A percentile compares a stretch with the other conserved stretches of the same genome.
Conservation (phyloP, 2,797 vertebrate species). For the Bovichtus diacanthus region DNA sequence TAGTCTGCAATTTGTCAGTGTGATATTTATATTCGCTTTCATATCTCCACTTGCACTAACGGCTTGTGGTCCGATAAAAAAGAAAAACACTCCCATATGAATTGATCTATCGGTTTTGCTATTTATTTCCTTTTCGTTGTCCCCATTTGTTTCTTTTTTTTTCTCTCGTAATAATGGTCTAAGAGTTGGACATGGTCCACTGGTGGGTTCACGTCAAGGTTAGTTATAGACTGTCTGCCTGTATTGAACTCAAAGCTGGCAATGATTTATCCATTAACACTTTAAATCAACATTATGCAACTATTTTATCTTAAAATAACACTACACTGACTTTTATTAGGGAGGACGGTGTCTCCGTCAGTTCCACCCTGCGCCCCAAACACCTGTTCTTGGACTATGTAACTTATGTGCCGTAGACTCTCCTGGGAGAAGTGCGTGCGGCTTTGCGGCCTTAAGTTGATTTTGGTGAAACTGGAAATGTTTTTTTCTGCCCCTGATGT, state of each 20-base stretch:
- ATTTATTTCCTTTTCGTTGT: not conserved
- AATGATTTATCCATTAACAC: constrained; percentile 19
- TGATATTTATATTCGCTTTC: constrained; percentile 76
- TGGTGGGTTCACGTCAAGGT: constrained; percentile 58
- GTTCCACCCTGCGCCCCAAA: too few species aligned
- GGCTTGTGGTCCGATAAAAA: constrained; percentile 49
- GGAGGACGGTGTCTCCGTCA: too few species aligned
- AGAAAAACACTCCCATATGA: constrained; percentile 15
- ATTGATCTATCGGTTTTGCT: not conserved
- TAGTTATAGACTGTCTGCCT: not conserved
- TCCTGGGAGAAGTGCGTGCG: too few species aligned
- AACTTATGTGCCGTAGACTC: too few species aligned
- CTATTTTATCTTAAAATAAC: too few species aligned
- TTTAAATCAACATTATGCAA: not conserved
- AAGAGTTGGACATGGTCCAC: constrained; percentile 34
- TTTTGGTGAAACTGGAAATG: too few species aligned
- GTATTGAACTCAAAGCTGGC: constrained; percentile 22
- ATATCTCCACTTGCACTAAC: constrained; percentile 54
- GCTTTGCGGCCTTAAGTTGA: too few species aligned
- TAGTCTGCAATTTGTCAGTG: constrained; percentile 77
- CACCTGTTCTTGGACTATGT: too few species aligned
- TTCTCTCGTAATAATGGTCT: not conserved
- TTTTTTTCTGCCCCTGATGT: too few species aligned
- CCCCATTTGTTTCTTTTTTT: not conserved
- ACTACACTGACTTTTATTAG: too few species aligned